Conservation (phyloP, 2,888 invertebrate species). For the Stictocephala bisonia region DNA sequence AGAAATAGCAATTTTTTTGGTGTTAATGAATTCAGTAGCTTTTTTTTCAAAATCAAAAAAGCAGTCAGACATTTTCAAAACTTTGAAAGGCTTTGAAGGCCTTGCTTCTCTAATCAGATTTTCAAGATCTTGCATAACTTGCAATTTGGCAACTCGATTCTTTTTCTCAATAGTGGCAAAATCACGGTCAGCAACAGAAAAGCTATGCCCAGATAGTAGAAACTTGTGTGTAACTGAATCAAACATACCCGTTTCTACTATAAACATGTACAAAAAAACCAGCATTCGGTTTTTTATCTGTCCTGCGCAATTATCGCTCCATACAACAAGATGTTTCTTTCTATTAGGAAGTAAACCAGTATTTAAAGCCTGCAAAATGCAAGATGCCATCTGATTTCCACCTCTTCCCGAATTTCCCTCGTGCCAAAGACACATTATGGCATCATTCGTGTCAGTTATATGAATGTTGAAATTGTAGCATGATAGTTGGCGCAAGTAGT, state of each 20-base stretch:
- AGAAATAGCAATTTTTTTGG: conserved; percentile 15
- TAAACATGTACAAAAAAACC: conserved; percentile 37
- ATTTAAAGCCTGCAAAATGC: conserved; percentile 9
- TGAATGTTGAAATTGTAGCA: conserved; percentile 56
- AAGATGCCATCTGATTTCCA: conserved; percentile 36
- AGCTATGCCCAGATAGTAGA: conserved; percentile 5
- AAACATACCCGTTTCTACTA: neutral
- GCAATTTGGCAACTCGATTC: neutral
- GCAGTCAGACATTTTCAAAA: neutral
- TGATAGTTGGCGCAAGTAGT: conserved; percentile 58
- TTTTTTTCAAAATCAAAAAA: conserved; percentile 2
- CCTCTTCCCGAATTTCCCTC: conserved; percentile 15
- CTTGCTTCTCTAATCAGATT: neutral
- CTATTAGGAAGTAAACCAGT: conserved; percentile 23
- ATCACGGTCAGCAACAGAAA: conserved; percentile 7
- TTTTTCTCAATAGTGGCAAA: conserved; percentile 5
- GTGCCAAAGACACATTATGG: conserved; percentile 54
- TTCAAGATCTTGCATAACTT: conserved; percentile 11
- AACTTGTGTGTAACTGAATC: neutral
- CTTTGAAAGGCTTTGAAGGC: conserved; percentile 5
- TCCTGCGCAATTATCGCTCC: conserved; percentile 44
- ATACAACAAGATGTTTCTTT: conserved; percentile 35
- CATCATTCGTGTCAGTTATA: conserved; percentile 53
- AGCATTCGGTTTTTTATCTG: conserved; percentile 47
- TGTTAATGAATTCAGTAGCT: neutral